Evolutionary conservation across 1,140 invertebrate genomes (phyloP).

Genomic region (honey bee (Apis mellifera)): DNA sequence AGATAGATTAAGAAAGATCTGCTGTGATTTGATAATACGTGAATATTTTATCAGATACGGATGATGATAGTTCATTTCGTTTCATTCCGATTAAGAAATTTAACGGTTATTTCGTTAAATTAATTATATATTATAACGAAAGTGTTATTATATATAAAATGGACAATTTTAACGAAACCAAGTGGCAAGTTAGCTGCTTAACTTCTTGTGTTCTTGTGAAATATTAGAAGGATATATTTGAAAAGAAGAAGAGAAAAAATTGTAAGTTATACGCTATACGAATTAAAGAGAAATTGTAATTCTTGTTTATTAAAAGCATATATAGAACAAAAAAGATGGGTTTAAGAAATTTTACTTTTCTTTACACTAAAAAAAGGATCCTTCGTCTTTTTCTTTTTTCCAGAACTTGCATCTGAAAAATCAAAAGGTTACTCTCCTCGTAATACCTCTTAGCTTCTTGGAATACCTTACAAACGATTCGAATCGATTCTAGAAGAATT

Average conservation of each 20-base stretch:
- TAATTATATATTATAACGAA: not conserved
- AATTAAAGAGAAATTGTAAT: too few species aligned
- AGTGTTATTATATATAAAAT: not conserved
- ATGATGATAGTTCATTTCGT: not conserved
- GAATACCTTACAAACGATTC: not conserved
- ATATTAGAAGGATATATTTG: not conserved
- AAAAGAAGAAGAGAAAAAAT: too few species aligned
- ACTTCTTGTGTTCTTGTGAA: too few species aligned
- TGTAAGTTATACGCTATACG: too few species aligned
- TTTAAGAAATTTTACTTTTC: too few species aligned
- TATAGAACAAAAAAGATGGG: too few species aligned
- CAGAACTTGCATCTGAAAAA: too few species aligned
- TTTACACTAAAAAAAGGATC: too few species aligned
- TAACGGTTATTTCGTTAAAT: not conserved
- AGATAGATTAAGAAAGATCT: conserved; percentile 9
- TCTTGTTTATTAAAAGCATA: too few species aligned
- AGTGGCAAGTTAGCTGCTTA: conserved; percentile 1
- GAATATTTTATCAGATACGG: not conserved
- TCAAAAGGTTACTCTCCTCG: not conserved
- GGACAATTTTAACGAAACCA: not conserved
- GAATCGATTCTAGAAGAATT: not conserved
- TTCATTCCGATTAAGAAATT: not conserved
- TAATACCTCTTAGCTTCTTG: not conserved
- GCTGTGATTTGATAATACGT: conserved; percentile 36
- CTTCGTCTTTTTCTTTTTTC: too few species aligned